A percentile compares a stretch with the other conserved stretches of the same genome.
Evolutionary conservation across 92 coral and sea anemone genomes (phyloP).

Genomic region (Phenganax marumi): DNA sequence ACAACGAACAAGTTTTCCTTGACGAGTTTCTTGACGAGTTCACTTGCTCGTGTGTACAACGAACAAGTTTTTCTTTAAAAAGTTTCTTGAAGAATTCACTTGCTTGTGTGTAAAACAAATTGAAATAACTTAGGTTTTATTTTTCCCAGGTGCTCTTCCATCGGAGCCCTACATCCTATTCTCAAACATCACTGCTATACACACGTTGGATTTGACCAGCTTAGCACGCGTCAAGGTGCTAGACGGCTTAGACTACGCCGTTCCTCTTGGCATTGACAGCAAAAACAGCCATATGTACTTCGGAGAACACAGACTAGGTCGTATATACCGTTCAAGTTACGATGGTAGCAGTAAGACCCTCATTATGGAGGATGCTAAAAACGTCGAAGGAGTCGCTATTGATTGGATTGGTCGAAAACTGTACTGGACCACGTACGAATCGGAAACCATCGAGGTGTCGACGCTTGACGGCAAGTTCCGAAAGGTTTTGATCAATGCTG

Average conservation of each 20-base stretch:
- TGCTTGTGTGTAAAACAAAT: too few relatives aligned
- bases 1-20: too few relatives aligned
- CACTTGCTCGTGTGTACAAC: too few relatives aligned
- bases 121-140: background rate
- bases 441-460: slow-evolving; percentile 54
- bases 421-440: slow-evolving; percentile 55
- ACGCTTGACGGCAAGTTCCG: slow-evolving; percentile 49
- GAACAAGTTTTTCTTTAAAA: too few relatives aligned
- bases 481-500: slow-evolving; percentile 34
- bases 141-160: slow-evolving; percentile 9
- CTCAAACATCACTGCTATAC: slow-evolving; percentile 19
- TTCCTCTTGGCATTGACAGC: slow-evolving; percentile 54
- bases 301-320: slow-evolving; percentile 32
- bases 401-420: slow-evolving; percentile 62
- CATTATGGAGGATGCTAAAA: slow-evolving; percentile 17
- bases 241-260: slow-evolving; percentile 20
- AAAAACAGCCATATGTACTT: slow-evolving; percentile 45
- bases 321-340: slow-evolving; percentile 43
- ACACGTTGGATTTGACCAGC: slow-evolving; percentile 7
- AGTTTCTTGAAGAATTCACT: too few relatives aligned
- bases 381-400: slow-evolving; percentile 58
- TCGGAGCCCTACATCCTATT: slow-evolving; percentile 22
- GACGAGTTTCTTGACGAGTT: too few relatives aligned
- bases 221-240: slow-evolving; percentile 18
- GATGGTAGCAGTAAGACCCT: slow-evolving; percentile 26